A percentile compares a stretch with the other conserved stretches of the same genome.
Evolutionary conservation across 2,113 vertebrate species (phyloP).

Genomic region (Barbus barbus): DNA sequence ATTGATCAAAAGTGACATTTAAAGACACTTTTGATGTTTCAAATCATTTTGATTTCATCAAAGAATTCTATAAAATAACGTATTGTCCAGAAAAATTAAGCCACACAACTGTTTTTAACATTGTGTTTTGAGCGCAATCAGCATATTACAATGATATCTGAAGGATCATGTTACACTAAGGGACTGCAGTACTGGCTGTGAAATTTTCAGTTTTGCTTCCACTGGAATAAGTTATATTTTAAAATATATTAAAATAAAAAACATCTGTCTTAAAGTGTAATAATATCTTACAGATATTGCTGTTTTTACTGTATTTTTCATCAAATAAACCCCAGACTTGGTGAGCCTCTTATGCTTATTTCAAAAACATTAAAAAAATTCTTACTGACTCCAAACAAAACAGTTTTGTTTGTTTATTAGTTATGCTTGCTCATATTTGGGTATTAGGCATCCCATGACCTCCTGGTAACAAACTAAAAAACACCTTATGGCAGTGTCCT

Average conservation of each 20-base stretch:
- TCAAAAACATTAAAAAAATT: background rate
- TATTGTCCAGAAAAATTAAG: too few species aligned
- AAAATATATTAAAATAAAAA: background rate
- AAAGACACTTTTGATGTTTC: background rate
- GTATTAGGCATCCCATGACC: background rate
- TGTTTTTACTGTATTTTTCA: background rate
- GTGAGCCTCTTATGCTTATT: background rate
- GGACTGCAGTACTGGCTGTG: too few species aligned
- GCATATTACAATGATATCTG: background rate
- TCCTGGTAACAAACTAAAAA: background rate
- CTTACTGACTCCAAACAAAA: background rate
- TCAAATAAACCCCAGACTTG: background rate
- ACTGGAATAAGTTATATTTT: background rate
- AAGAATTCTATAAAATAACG: too few species aligned
- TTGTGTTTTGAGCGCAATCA: background rate
- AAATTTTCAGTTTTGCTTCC: background rate
- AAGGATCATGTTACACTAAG: background rate
- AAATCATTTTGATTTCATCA: background rate
- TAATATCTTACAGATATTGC: background rate
- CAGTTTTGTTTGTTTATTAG: background rate
- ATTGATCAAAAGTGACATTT: background rate
- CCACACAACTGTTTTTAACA: too few species aligned
- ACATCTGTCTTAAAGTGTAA: background rate
- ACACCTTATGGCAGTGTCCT: background rate
- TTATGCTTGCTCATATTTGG: background rate